A percentile compares a stretch with the other conserved stretches of the same genome.
Evolutionary conservation across 2,888 invertebrate genomes (phyloP).

Genomic region (Priocnemis perturbator): DNA sequence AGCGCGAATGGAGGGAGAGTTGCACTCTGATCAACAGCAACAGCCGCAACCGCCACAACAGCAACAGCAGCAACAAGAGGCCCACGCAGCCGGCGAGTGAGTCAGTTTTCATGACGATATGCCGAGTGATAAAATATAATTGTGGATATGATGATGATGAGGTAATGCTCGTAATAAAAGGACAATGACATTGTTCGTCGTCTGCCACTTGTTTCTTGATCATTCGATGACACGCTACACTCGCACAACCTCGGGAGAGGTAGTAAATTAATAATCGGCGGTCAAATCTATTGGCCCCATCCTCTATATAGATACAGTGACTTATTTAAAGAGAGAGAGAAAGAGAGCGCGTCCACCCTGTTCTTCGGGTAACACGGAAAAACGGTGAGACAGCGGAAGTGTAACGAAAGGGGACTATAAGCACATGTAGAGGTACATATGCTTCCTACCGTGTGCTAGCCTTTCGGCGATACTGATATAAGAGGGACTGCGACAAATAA

Average conservation of each 20-base stretch:
- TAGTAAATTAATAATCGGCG: constrained; percentile 21
- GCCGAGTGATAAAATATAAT: constrained; percentile 5
- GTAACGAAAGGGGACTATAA: too few species aligned
- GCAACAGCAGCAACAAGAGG: constrained; percentile 74
- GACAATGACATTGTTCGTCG: constrained; percentile 10
- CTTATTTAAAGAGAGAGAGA: too few species aligned
- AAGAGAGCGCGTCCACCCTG: too few species aligned
- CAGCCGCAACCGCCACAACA: constrained; percentile 76
- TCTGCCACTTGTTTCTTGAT: constrained; percentile 28
- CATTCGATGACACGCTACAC: constrained; percentile 31
- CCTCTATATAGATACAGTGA: too few species aligned
- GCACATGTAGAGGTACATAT: too few species aligned
- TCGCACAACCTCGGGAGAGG: constrained; percentile 48
- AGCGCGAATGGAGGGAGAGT: constrained; percentile 76
- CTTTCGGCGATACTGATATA: too few species aligned
- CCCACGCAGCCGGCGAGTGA: constrained; percentile 60
- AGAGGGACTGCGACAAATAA: too few species aligned
- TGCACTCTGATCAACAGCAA: constrained; percentile 77
- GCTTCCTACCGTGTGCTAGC: too few species aligned
- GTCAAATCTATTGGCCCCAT: too few species aligned
- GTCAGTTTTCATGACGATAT: too few species aligned
- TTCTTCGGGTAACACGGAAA: too few species aligned
- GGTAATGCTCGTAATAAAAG: constrained; percentile 25
- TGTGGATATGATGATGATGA: constrained; percentile 25
- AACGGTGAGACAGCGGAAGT: too few species aligned